phyloP scores from a whole-genome alignment of 2,888 invertebrate species.

The Spilarctia lutea region DNA sequence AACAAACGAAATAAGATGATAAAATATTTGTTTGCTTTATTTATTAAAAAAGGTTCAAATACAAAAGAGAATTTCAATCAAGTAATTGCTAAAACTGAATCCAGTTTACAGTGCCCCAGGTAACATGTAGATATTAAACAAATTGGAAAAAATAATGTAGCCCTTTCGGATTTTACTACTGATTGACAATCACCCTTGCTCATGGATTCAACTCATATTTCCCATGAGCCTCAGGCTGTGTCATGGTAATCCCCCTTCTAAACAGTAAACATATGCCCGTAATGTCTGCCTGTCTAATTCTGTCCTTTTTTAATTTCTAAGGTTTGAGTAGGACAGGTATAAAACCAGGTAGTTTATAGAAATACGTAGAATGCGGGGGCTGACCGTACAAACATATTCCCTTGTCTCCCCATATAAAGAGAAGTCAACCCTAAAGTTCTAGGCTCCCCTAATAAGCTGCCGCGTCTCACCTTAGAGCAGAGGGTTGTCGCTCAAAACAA shows the following conservation, averaged over 20 bases:
- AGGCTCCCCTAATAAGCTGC: constrained; percentile 84
- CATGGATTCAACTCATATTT: constrained; percentile 76
- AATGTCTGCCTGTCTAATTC: constrained; percentile 44
- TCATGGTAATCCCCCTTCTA: constrained; percentile 68
- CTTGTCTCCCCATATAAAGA: constrained; percentile 72
- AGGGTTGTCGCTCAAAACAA: constrained; percentile 58
- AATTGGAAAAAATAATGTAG: constrained; percentile 72
- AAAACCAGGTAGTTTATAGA: constrained; percentile 52
- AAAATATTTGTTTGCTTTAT: too few relatives aligned
- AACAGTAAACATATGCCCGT: constrained; percentile 66
- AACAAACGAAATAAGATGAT: too few relatives aligned
- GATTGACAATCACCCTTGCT: constrained; percentile 77
- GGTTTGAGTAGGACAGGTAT: constrained; percentile 56
- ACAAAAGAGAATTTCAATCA: constrained; percentile 22
- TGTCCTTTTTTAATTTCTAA: constrained; percentile 56
- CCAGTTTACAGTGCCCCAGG: constrained; percentile 43
- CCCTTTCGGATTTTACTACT: constrained; percentile 77
- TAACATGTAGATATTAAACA: constrained; percentile 63
- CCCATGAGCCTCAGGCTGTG: constrained; percentile 75
- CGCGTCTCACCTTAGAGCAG: constrained; percentile 81
- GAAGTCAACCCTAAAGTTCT: constrained; percentile 83
- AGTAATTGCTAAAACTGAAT: constrained; percentile 32
- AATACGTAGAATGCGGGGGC: constrained; percentile 60
- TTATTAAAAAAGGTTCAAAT: not conserved
- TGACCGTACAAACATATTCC: constrained; percentile 77